These are phyloP conservation scores for Bugulina stolonifera DNA, from an alignment of 2,888 invertebrate genomes.

Conservation along the genomic window DNA sequence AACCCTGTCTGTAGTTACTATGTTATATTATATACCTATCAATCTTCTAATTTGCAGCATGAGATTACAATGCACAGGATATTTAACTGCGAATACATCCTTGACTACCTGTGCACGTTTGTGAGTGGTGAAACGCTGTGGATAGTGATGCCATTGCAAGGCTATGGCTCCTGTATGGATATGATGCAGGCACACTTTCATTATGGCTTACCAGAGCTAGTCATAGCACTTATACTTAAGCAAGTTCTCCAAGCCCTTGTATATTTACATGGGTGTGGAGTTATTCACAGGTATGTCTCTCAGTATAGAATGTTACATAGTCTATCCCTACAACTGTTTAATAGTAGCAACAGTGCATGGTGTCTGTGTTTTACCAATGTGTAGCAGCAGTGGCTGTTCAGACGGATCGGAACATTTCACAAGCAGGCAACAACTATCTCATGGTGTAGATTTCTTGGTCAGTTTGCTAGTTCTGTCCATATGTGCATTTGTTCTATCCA, in stretches of 20 bases:
- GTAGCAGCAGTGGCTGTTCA: too few species aligned
- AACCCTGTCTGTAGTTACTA: too few species aligned
- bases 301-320: too few species aligned
- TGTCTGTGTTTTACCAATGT: too few species aligned
- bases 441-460: too few species aligned
- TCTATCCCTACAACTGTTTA: too few species aligned
- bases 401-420: too few species aligned
- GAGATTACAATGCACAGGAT: constrained; percentile 73
- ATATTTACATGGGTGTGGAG: constrained; percentile 77
- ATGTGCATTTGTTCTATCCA: too few species aligned
- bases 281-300: constrained; percentile 70
- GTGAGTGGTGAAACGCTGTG: constrained; percentile 72
- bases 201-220: constrained; percentile 73
- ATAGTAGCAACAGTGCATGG: too few species aligned
- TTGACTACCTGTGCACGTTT: constrained; percentile 70
- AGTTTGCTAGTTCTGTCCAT: too few species aligned
- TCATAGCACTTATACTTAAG: constrained; percentile 70
- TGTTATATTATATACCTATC: too few species aligned
- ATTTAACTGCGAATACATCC: constrained; percentile 71
- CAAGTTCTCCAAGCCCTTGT: constrained; percentile 74
- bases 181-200: constrained; percentile 69
- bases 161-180: constrained; percentile 73
- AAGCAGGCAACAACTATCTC: too few species aligned
- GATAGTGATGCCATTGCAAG: constrained; percentile 75
- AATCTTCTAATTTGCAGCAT: constrained; percentile 58